Evolutionary conservation across 1,140 invertebrate species (phyloP), one percentile per base, ranked within the genome.

Genomic region (Trinorchestia longiramus): DNA sequence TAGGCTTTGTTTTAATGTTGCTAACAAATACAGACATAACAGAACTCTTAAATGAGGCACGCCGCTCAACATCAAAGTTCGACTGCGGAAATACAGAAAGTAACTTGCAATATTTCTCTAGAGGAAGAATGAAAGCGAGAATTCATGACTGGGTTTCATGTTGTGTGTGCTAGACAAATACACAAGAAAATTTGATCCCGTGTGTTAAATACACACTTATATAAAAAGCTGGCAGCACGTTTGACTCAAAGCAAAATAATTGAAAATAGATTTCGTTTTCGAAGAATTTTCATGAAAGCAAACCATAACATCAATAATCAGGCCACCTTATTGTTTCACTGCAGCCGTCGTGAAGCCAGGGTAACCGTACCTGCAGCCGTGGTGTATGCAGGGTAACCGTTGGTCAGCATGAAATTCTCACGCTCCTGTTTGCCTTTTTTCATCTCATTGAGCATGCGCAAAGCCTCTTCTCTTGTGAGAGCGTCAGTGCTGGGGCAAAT

Each of bases 381-480:
- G n/a, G 97, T 99, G 97, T 99, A 99, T 6, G 98, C 98, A 0
- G 98, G 98, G 97, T 98, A 98, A 87, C 98, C 98, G 57, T 97
- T 97, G 90, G 97, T 97, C 62, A 97, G 95, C 95, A 99, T 97
- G 87, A 97, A 97, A 88, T 98, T 97, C 95, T 98, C 98, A 96
- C 98, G 97, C 43, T 98, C 97, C 45, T 98, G 97, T 97, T 98
- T 98, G 3, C 97, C 97, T 19, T 96, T 95, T 97, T 97, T 97
- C 95, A 98, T 98, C 91, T 98, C 97, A 97, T 98, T 98, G 0
- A 99, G 97, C n/a, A 99, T 97, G 95, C 98, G 97, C 43, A 99
- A 97, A 0, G 98, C 99, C 97, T 99, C 98, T 96, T 98, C 98
- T 97, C 98, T 98, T 0, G 98, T 99, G 36, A 99, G 97, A 0